Evolutionary conservation across 2,888 invertebrate species (phyloP), one percentile per base, ranked within the genome.

Genomic region (Eremobia ochroleuca): DNA sequence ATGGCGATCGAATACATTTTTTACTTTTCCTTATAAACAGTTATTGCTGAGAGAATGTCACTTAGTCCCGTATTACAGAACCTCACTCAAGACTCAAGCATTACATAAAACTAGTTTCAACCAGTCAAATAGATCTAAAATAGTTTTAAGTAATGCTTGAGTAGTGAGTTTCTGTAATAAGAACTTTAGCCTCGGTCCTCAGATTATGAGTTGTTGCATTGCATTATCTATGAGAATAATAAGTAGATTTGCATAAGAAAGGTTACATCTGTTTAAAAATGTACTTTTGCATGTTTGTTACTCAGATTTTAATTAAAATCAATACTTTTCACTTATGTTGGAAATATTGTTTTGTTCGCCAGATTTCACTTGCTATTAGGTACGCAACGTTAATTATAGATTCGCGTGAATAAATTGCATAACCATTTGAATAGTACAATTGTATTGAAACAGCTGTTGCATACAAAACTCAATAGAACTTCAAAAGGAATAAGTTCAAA

Each of bases 401-500:
- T 15, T 31, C 4, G 34, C 43, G n/a, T 62, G 18, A 71, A n/a
- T 21, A 72, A 61, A 66, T n/a, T 52, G 31, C 11, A 55, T 58
- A 15, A 4, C 3, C 11, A 55, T 46, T 72, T 79, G 18, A 25
- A 72, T 4, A 58, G 0, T 31, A 9, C 1, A 52, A 40, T 71
- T 67, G 25, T 62, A 67, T 46, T 55, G 1, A 64, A 67, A 67
- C 31, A 4, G n/a, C 6, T 46, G 37, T 46, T 55, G 58, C 43
- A 66, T 15, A 79, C 40, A 59, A 52, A 83, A 55, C 28, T 55
- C n/a, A 52, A 66, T 11, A n/a, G 4, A 66, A 80, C 40, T 65
- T 59, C 18, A 3, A 28, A 65, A 58, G 21, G 43, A 70, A 49
- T 66, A 84, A 73, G 43, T 85, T 85, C 66, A 75, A 70, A 76